Evolutionary conservation across 1,140 invertebrate genomes (phyloP).

Genomic region (Rhizoglyphus robini): DNA sequence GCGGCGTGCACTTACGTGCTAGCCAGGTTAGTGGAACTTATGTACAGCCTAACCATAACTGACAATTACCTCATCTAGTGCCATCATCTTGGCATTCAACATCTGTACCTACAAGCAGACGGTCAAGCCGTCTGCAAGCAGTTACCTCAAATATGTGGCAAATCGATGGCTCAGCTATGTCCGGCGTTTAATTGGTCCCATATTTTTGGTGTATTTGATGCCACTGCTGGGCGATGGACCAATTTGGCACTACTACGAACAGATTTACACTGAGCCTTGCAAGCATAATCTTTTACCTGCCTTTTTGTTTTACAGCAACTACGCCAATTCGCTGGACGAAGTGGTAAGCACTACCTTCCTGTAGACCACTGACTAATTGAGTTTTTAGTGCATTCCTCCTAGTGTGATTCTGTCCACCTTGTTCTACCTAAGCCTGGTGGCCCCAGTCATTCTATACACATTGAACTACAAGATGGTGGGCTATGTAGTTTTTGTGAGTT

Average conservation of each 20-base stretch:
- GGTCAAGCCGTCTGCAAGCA: neutral
- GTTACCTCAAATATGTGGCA: constrained; percentile 1
- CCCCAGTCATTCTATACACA: constrained; percentile 12
- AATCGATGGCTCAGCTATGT: constrained; percentile 9
- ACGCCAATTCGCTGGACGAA: neutral
- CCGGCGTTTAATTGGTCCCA: constrained; percentile 13
- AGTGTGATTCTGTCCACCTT: neutral
- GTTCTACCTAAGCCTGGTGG: constrained; percentile 11
- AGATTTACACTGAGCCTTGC: constrained; percentile 4
- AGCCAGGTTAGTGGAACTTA: neutral
- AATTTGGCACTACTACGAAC: constrained; percentile 17
- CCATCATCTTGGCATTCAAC: constrained; percentile 13
- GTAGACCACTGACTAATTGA: neutral
- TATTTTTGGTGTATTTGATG: constrained; percentile 14
- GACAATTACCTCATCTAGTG: neutral
- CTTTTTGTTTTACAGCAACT: constrained; percentile 12
- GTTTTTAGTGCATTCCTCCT: constrained; percentile 14
- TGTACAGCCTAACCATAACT: neutral
- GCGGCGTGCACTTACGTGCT: neutral
- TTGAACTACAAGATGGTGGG: constrained; percentile 10
- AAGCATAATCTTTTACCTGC: neutral
- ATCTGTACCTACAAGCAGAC: constrained; percentile 1
- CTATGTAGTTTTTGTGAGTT: neutral
- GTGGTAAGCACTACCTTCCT: constrained; percentile 2
- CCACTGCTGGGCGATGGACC: constrained; percentile 18